These are phyloP conservation scores for Poecilia picta DNA, from an alignment of 2,797 vertebrate genomes.

Conservation along the genomic window DNA sequence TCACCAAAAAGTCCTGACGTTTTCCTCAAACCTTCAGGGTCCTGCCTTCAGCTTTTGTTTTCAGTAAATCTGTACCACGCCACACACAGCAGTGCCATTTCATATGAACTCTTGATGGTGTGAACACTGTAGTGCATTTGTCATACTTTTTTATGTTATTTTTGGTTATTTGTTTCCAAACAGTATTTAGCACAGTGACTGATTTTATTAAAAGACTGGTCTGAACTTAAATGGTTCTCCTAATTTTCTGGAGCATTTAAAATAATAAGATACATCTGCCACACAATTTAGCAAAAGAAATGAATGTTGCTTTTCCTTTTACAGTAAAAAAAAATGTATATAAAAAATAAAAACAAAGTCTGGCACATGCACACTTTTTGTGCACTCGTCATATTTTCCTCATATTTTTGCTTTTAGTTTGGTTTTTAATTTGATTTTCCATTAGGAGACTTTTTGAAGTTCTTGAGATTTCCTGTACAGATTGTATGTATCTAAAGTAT, in stretches of 20 bases:
- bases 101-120: conserved; percentile 37
- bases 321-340: conserved; percentile 11
- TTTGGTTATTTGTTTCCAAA: conserved; percentile 2
- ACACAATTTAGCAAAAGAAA: conserved; percentile 6
- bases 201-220: conserved; percentile 9
- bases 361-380: conserved; percentile 51
- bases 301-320: conserved; percentile 18
- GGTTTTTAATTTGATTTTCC: conserved; percentile 40
- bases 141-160: conserved; percentile 8
- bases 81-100: conserved; percentile 50
- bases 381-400: conserved; percentile 41
- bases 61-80: conserved; percentile 45
- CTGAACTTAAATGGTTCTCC: neutral
- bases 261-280: neutral
- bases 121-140: conserved; percentile 28
- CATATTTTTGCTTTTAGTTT: conserved; percentile 46
- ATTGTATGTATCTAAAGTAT: conserved; percentile 87
- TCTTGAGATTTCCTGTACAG: conserved; percentile 80
- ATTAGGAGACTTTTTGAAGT: conserved; percentile 57
- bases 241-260: conserved; percentile 10
- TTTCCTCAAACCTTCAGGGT: conserved; percentile 27
- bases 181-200: conserved; percentile 1
- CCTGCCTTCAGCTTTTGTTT: conserved; percentile 33
- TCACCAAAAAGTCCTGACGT: conserved; percentile 45
- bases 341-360: conserved; percentile 35